Conservation (phyloP, 2,113 vertebrate species). For the Machaerirhynchus nigripectus region DNA sequence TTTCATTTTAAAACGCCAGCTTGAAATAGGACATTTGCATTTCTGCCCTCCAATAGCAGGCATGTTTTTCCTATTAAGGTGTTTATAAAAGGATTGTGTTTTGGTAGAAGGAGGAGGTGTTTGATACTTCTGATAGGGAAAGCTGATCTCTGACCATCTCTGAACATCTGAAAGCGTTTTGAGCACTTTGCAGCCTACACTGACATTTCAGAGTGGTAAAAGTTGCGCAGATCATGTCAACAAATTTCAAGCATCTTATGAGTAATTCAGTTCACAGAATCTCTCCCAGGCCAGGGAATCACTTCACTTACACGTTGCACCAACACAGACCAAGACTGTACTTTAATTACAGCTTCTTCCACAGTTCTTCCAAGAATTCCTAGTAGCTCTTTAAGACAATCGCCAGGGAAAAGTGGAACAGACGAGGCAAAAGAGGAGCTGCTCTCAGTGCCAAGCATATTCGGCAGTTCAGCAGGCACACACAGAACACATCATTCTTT, state of each 20-base stretch:
- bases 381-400: not conserved
- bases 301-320: not conserved
- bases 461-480: not conserved
- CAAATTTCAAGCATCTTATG: not conserved
- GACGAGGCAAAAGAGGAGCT: not conserved
- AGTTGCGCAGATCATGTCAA: not conserved
- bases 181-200: not conserved
- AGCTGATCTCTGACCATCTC: slow-evolving; percentile 10
- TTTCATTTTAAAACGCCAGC: not conserved
- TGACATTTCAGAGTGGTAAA: not conserved
- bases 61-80: not conserved
- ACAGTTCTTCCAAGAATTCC: not conserved
- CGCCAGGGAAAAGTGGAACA: not conserved
- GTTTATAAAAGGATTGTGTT: not conserved
- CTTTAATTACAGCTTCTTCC: not conserved
- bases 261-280: not conserved
- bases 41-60: not conserved
- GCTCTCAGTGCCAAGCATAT: not conserved
- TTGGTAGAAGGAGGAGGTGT: not conserved
- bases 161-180: slow-evolving; percentile 19
- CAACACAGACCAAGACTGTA: not conserved
- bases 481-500: not conserved
- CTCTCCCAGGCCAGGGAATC: not conserved
- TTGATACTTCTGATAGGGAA: slow-evolving; percentile 16
- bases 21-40: not conserved